A percentile compares a stretch with the other conserved stretches of the same genome.
phyloP scores from a whole-genome alignment of 2,113 vertebrate genomes.

The Scophthalmus maximus region DNA sequence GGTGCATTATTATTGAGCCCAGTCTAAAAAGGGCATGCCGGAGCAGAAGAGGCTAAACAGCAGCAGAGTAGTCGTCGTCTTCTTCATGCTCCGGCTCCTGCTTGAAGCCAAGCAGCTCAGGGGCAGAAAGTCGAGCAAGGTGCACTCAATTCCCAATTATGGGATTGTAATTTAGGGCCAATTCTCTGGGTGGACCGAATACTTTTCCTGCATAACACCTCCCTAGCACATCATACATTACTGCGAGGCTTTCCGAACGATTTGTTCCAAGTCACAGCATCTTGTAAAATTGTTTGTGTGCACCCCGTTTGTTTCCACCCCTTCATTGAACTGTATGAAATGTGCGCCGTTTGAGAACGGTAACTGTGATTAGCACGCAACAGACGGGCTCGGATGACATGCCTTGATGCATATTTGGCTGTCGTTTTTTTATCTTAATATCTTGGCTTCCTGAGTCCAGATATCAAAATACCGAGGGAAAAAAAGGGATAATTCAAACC shows the following conservation, averaged over 20 bases:
- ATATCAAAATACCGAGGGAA: constrained; percentile 58
- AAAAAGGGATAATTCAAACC: constrained; percentile 48
- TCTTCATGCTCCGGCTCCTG: constrained; percentile 40
- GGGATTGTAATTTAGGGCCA: constrained; percentile 59
- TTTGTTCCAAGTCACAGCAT: constrained; percentile 46
- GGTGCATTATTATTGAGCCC: not conserved
- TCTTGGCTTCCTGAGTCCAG: constrained; percentile 55
- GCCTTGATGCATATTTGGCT: constrained; percentile 22
- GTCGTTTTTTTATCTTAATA: constrained; percentile 39
- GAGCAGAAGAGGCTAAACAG: constrained; percentile 21
- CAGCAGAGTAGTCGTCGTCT: not conserved
- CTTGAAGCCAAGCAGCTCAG: constrained; percentile 53
- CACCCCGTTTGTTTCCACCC: constrained; percentile 35
- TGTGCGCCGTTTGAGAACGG: constrained; percentile 6
- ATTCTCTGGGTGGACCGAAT: constrained; percentile 47
- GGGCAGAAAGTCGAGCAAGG: constrained; percentile 46
- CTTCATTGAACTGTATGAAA: constrained; percentile 19
- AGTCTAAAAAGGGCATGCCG: constrained; percentile 29
- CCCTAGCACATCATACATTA: constrained; percentile 53
- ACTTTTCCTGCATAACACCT: constrained; percentile 50
- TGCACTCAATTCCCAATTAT: constrained; percentile 62
- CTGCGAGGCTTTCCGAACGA: constrained; percentile 34
- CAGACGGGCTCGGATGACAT: not conserved
- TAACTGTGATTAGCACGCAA: constrained; percentile 34
- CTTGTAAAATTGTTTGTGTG: constrained; percentile 39